Evolutionary conservation across 2,797 vertebrate genomes (phyloP), one percentile per base, ranked within the genome.

Genomic region (Gymnopithys bicolor): DNA sequence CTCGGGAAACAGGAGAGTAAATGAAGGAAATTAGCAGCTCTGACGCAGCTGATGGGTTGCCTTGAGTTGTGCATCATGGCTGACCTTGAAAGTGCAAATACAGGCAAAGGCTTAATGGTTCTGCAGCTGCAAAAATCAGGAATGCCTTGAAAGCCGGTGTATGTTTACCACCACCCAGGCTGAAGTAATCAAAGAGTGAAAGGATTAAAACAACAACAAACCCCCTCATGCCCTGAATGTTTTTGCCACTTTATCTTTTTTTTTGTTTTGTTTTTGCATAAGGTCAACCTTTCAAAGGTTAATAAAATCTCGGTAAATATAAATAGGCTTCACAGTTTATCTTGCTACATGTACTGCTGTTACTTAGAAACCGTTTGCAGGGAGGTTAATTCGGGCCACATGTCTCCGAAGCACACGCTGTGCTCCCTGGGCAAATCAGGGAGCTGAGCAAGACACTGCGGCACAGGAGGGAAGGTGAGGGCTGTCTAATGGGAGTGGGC

Each of bases 281-380:
- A 98, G 98, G 98, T 98, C 98, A 98, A 84, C 95, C 97, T 96
- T 70, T 93, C 58, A 97, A 88, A 98, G 97, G 98, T 98, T 97
- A 97, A 97, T 97, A 97, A 97, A 97, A 97, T 97, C 97, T 96
- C 14, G 78, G 97, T 97, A 96, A 97, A 97, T 95, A 96, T 95
- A 97, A 97, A 97, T 96, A 97, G 77, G 89, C 89, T 79, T 89
- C 85, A 39, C 94, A 83, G 95, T 93, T 87, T 88, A 82, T 91
- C 88, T 91, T 28, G n/a, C 89, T 81, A 4, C 87, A 32, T 7
- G 86, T 49, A 41, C 84, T 10, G 75, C 96, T 67, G 94, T 96
- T 96, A 95, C 97, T 93, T 94, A 86, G 96, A 86, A 97, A 95
- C 96, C 81, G 27, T 93, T 93, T 49, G 75, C 81, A 74, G 90